Conservation (phyloP, 2,888 invertebrate genomes). For the Saturnia pavonia region DNA sequence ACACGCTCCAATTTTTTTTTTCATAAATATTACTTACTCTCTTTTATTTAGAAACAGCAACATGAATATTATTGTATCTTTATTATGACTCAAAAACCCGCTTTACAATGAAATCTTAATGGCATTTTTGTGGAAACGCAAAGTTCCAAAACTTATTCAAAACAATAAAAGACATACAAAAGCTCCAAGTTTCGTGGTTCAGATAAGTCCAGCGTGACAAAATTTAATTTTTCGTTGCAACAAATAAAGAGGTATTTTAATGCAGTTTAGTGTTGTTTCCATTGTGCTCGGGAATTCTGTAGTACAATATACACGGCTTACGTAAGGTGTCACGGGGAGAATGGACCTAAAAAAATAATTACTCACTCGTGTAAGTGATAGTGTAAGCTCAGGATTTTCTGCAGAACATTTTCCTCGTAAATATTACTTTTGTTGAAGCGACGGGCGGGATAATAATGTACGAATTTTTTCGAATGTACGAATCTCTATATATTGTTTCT, state of each 20-base stretch:
- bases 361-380: slow-evolving; percentile 26
- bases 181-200: slow-evolving; percentile 2
- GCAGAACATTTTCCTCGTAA: slow-evolving; percentile 28
- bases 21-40: too few relatives aligned
- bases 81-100: neutral
- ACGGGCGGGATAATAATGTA: neutral
- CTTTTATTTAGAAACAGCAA: neutral
- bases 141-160: neutral
- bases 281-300: slow-evolving; percentile 41
- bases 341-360: slow-evolving; percentile 42
- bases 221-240: slow-evolving; percentile 56
- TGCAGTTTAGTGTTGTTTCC: slow-evolving; percentile 60
- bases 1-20: too few relatives aligned
- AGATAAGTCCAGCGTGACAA: slow-evolving; percentile 12
- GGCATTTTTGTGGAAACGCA: neutral
- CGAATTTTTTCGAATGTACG: neutral
- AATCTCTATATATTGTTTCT: neutral
- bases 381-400: slow-evolving; percentile 23
- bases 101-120: neutral
- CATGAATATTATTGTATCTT: neutral
- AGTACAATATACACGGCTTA: slow-evolving; percentile 47
- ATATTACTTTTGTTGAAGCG: neutral
- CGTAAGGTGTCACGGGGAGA: slow-evolving; percentile 46
- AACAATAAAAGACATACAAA: neutral
- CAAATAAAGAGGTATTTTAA: slow-evolving; percentile 64